phyloP scores from a whole-genome alignment of 2,888 invertebrate genomes.

The Apoda limacodes region DNA sequence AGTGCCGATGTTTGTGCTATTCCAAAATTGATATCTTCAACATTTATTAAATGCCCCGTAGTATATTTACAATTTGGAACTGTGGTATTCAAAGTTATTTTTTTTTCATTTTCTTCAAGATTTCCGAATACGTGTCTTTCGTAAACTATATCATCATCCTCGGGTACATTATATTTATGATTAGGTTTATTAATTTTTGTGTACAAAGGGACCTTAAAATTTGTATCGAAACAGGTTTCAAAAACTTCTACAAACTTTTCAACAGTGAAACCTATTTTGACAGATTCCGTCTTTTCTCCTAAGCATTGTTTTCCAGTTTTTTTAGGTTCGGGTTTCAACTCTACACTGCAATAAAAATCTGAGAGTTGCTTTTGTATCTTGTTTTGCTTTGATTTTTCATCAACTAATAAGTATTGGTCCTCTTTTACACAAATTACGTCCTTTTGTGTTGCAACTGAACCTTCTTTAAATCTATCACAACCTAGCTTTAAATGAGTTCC shows the following conservation, averaged over 20 bases:
- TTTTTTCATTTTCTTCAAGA: slow-evolving; percentile 1
- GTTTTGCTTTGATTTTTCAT: too few species aligned
- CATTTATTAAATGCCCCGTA: slow-evolving; percentile 9
- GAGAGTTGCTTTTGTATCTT: too few species aligned
- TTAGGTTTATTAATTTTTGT: too few species aligned
- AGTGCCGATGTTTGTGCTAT: slow-evolving; percentile 9
- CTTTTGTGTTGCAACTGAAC: too few species aligned
- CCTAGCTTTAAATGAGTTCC: too few species aligned
- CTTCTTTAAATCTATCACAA: too few species aligned
- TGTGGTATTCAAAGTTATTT: slow-evolving; percentile 1
- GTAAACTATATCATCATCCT: too few species aligned
- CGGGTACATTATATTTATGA: too few species aligned
- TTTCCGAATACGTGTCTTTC: too few species aligned
- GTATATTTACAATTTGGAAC: slow-evolving; percentile 3
- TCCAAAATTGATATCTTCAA: slow-evolving; percentile 6
- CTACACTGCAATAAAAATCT: too few species aligned
- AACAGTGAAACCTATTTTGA: slow-evolving; percentile 9
- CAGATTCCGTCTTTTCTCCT: slow-evolving; percentile 8
- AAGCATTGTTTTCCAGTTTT: slow-evolving; percentile 10
- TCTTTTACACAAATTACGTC: too few species aligned
- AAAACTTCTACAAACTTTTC: slow-evolving; percentile 9
- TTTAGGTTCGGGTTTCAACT: slow-evolving; percentile 3
- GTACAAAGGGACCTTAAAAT: slow-evolving; percentile 7
- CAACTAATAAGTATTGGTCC: too few species aligned
- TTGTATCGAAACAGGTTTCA: slow-evolving; percentile 11